A percentile compares a stretch with the other conserved stretches of the same genome.
Evolutionary conservation across 2,113 vertebrate genomes (phyloP).

Genomic region (Pachyramphus minor): DNA sequence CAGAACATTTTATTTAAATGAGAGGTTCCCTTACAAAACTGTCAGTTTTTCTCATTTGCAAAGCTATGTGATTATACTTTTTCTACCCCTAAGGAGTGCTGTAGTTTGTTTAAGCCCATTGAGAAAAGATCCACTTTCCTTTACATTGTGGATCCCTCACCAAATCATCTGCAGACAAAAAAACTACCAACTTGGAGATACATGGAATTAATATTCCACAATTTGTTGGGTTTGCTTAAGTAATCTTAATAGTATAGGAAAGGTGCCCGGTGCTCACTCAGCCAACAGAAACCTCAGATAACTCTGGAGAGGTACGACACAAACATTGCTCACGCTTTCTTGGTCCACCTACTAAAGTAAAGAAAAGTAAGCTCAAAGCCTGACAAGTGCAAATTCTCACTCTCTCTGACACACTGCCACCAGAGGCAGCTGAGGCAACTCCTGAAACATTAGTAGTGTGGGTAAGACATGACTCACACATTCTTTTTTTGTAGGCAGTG

Average conservation of each 20-base stretch:
- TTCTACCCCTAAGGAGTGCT: neutral
- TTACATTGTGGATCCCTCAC: neutral
- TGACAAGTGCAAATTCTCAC: neutral
- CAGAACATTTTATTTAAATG: neutral
- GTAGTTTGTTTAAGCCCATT: neutral
- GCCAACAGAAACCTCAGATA: neutral
- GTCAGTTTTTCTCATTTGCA: neutral
- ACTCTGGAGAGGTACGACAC: neutral
- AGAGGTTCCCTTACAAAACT: neutral
- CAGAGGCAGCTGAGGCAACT: neutral
- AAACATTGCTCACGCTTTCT: neutral
- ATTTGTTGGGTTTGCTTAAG: neutral
- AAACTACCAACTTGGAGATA: neutral
- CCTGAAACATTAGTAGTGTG: neutral
- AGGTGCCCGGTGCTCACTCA: neutral
- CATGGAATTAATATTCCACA: neutral
- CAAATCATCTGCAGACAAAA: neutral
- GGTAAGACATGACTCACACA: accelerated
- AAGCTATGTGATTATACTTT: neutral
- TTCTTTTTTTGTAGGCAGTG: accelerated
- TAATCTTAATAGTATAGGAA: neutral
- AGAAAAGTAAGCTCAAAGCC: neutral
- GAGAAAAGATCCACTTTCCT: neutral
- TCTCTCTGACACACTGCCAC: accelerated
- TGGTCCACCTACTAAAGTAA: neutral